Conservation (phyloP, 2,113 vertebrate genomes). For the Crocuta crocuta region DNA sequence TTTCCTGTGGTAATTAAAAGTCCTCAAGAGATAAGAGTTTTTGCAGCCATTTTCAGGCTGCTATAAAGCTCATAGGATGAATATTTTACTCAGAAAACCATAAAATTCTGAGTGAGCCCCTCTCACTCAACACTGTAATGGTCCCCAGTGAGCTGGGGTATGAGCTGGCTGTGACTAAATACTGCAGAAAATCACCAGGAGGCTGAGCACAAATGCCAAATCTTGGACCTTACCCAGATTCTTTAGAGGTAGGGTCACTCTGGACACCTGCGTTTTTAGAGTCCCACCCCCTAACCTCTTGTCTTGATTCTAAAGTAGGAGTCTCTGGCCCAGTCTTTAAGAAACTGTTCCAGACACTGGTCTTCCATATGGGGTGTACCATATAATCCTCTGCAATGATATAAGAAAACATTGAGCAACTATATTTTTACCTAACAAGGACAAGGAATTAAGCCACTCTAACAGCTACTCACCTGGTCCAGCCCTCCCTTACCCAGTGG, state of each 20-base stretch:
- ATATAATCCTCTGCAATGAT: not conserved
- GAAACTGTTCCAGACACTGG: not conserved
- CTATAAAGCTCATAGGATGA: not conserved
- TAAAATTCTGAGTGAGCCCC: not conserved
- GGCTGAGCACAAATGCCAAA: not conserved
- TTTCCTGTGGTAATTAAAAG: not conserved
- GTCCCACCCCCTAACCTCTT: no score
- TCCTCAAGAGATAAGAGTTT: not conserved
- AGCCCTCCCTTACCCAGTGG: not conserved
- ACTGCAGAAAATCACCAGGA: not conserved
- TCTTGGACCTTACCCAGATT: not conserved
- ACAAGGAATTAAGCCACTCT: not conserved
- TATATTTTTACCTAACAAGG: not conserved
- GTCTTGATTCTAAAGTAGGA: not conserved
- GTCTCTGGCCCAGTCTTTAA: not conserved
- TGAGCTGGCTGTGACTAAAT: not conserved
- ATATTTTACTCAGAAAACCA: not conserved
- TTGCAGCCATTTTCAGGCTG: not conserved
- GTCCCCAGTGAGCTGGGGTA: not conserved
- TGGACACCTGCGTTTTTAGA: not conserved
- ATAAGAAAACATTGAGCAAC: not conserved
- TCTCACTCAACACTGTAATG: not conserved
- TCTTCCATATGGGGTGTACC: not conserved
- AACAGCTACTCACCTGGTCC: no score
- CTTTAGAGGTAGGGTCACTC: not conserved